Evolutionary conservation across 2,113 vertebrate genomes (phyloP), one percentile per base, ranked within the genome.

Genomic region (Laticauda laticaudata): DNA sequence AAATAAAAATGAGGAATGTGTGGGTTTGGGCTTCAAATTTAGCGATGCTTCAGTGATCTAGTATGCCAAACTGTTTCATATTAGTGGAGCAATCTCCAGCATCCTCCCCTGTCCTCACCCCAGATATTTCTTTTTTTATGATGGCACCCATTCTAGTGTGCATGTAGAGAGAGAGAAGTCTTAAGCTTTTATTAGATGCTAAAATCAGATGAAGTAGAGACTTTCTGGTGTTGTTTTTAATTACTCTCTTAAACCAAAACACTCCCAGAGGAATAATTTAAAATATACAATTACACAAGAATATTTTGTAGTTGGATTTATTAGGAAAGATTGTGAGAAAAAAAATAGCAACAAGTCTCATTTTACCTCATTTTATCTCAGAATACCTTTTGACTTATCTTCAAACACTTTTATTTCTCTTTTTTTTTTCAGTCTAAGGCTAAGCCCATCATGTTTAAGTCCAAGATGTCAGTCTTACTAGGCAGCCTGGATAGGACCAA

Each of bases 21-120:
- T 97, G 95, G 97, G 94, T 96, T 97, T 97, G 96, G 97, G 97
- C 97, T 97, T 96, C 89, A 95, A 95, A 97, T 97, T 98, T 96
- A 96, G 93, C 96, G 96, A 97, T 96, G 96, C 97, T 96, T 97
- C 97, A 97, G 95, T 97, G 97, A 97, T 97, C 96, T 97, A 95
- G 92, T 95, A 93, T 90, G 95, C 96, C 95, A 97, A 97, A 98
- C 97, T 98, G 97, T 98, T 98, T 98, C 97, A 97, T 97, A 98
- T 98, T 98, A 98, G 97, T 97, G 96, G 96, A 97, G 95, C 97
- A 96, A 95, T 96, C 96, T 95, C 94, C 95, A 96, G 91, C 94
- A 48, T 7, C 48, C 93, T 90, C 95, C 96, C 95, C 93, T 24
- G 96, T 34, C 48, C 57, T 93, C 93, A 91, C 95, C 96, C 94